Conservation (phyloP, 2,888 invertebrate species). For the Ophonus ardosiacus region DNA sequence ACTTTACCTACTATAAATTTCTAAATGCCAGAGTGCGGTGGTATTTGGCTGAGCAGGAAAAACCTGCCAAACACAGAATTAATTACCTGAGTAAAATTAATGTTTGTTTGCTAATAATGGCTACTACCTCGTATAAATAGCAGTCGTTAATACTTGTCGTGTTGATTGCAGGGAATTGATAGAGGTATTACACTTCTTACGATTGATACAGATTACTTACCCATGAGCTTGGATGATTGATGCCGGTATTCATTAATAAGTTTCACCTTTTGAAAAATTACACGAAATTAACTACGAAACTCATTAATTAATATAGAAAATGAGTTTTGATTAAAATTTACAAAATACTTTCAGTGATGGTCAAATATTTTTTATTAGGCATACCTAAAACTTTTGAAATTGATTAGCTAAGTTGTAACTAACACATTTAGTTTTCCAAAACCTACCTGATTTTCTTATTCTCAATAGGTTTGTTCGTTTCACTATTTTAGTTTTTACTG, state of each 20-base stretch:
- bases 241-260: background rate
- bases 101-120: background rate
- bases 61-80: background rate
- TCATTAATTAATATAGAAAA: background rate
- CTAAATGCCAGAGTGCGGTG: background rate
- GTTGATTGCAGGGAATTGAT: background rate
- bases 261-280: background rate
- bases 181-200: background rate
- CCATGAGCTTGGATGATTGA: background rate
- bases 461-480: too few species aligned
- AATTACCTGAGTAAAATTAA: background rate
- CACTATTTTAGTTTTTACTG: too few species aligned
- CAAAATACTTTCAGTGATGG: too few species aligned
- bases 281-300: background rate
- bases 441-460: too few species aligned
- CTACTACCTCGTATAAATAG: background rate
- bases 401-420: too few species aligned
- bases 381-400: too few species aligned
- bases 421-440: too few species aligned
- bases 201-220: background rate
- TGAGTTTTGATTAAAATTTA: background rate
- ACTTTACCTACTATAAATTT: background rate
- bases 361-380: too few species aligned
- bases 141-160: background rate
- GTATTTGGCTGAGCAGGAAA: background rate